Evolutionary conservation across 2,888 invertebrate genomes (phyloP).

Genomic region (Cylindroiulus punctatus): DNA sequence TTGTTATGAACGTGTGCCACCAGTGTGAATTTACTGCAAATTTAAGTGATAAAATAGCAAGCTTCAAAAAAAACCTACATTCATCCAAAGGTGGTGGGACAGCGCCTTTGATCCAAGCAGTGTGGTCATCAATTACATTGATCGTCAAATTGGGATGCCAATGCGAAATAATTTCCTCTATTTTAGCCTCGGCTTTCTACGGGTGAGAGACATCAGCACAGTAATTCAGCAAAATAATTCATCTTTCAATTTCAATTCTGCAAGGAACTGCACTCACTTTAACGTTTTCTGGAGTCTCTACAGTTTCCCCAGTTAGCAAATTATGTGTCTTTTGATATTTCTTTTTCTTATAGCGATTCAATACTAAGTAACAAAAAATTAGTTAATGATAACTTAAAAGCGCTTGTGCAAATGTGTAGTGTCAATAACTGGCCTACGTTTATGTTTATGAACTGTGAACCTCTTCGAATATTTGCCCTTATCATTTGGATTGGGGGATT

Average conservation of each 20-base stretch:
- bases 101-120: constrained; percentile 89
- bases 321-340: constrained; percentile 89
- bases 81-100: constrained; percentile 94
- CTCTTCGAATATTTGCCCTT: constrained; percentile 75
- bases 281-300: constrained; percentile 76
- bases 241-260: neutral
- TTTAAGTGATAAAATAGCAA: neutral
- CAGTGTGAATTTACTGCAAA: neutral
- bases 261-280: constrained; percentile 66
- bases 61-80: constrained; percentile 68
- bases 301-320: constrained; percentile 89
- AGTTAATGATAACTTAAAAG: neutral
- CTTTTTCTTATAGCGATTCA: constrained; percentile 92
- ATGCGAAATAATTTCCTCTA: constrained; percentile 92
- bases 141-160: constrained; percentile 99
- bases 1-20: no score
- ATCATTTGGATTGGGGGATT: constrained; percentile 81
- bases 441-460: constrained; percentile 78
- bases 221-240: neutral
- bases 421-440: constrained; percentile 69
- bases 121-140: constrained; percentile 94
- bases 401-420: neutral
- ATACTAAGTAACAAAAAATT: constrained; percentile 63
- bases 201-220: neutral
- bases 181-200: constrained; percentile 78